Base-by-base conservation (phyloP, 1,140 invertebrate species). In the Eumeta japonica region DNA sequence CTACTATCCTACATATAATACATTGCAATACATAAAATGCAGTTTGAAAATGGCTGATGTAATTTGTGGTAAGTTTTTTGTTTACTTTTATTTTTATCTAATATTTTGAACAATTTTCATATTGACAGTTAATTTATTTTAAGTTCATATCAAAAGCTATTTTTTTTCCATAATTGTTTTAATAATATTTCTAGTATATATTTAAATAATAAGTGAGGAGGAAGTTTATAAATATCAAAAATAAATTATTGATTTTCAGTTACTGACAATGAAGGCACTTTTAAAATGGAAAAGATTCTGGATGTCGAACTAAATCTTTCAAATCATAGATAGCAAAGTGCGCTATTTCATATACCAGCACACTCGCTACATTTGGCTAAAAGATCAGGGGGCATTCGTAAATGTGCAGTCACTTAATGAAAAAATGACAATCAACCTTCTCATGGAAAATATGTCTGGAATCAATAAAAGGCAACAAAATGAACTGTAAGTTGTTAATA, bases 261-360 rank as follows among this genome's bases (percentile, higher is more conserved):
- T n/a, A 65, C 55, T 16, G 68, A 77, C 40, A 55, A 61, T 16
- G 64, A 75, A 48, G 63, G 60, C n/a, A 53, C 66, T 27, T 70
- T 67, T 37, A 55, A 53, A 30, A 62, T 72, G 27, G 58, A 68
- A 43, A 51, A 59, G 29, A 62, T 79, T 12, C 39, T 59, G 33
- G 71, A 67, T 44, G 52, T 71, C 12, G 68, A 76, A 19, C 48
- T 78, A 13, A 67, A 67, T 46, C 52, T 81, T 17, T 65, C 71
- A 2, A 60, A 63, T 39, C 61, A 72, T 39, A 36, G 65, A 73
- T 37, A 74, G 66, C 33, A 70, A 43, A 42, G 47, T 79, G 16
- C 66, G 75, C 24, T 79, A 70, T 53, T 80, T 81, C 51, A 60
- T 64, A 37, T 77, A 76, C 56, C 73, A 79, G 52, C 73, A 77